phyloP scores from a whole-genome alignment of 2,888 invertebrate species.

The Drosophila seclusa region DNA sequence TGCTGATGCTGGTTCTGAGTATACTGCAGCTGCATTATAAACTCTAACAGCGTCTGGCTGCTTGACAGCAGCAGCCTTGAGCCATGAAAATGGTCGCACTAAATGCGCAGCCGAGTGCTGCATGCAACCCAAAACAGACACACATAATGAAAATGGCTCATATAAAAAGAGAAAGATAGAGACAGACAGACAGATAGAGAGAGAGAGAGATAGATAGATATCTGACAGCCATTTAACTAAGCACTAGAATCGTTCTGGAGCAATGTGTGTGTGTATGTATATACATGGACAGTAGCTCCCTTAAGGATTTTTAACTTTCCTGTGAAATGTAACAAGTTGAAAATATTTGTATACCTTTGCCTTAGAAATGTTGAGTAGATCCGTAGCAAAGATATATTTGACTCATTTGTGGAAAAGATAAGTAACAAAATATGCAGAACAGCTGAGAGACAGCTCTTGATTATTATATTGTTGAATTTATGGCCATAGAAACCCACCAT shows the following conservation, averaged over 20 bases:
- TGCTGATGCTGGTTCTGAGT: conserved; percentile 1
- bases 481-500: neutral
- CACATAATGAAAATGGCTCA: conserved; percentile 66
- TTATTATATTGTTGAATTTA: neutral
- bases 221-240: conserved; percentile 60
- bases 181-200: conserved; percentile 7
- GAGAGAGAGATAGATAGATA: conserved; percentile 1
- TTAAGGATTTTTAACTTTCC: neutral
- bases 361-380: neutral
- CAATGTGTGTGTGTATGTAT: conserved; percentile 21
- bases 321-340: conserved; percentile 3
- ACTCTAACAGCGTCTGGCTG: conserved; percentile 22
- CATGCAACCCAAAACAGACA: conserved; percentile 31
- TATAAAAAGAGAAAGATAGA: conserved; percentile 8
- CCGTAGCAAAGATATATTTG: neutral
- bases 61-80: conserved; percentile 45
- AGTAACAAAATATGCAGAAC: neutral
- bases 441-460: neutral
- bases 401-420: neutral
- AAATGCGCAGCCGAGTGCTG: conserved; percentile 62
- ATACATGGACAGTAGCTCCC: conserved; percentile 35
- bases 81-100: conserved; percentile 58
- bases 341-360: neutral
- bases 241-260: conserved; percentile 44
- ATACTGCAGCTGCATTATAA: conserved; percentile 32